Conservation (phyloP, 2,113 vertebrate species). For the Sceloporus tristichus region DNA sequence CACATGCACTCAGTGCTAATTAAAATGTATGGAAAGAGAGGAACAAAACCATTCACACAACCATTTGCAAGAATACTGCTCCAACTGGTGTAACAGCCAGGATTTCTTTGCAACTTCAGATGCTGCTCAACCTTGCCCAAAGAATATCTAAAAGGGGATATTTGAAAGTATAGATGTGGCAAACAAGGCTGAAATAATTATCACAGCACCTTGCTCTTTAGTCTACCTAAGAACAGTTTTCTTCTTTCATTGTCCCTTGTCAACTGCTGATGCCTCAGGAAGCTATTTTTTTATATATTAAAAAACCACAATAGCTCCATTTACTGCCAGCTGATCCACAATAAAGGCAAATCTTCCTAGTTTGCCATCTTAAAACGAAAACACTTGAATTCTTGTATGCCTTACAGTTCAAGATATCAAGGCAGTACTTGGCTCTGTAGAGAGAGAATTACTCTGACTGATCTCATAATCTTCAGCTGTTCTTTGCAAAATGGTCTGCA, state of each 20-base stretch:
- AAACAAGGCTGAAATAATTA: background rate
- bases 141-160: background rate
- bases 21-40: conserved; percentile 16
- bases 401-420: background rate
- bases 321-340: background rate
- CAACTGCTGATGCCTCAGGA: background rate
- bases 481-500: background rate
- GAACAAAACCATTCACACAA: conserved; percentile 6
- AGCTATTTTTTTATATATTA: background rate
- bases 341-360: background rate
- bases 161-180: background rate
- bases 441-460: background rate
- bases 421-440: background rate
- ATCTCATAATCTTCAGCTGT: background rate
- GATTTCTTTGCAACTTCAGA: background rate
- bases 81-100: background rate
- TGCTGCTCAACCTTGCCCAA: background rate
- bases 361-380: background rate
- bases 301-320: background rate
- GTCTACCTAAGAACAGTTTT: background rate
- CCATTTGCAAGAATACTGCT: background rate
- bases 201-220: background rate
- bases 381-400: background rate
- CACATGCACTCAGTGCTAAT: background rate
- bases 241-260: background rate